A percentile compares a stretch with the other conserved stretches of the same genome.
phyloP scores from a whole-genome alignment of 2,888 invertebrate species.

The Brassicogethes aeneus region DNA sequence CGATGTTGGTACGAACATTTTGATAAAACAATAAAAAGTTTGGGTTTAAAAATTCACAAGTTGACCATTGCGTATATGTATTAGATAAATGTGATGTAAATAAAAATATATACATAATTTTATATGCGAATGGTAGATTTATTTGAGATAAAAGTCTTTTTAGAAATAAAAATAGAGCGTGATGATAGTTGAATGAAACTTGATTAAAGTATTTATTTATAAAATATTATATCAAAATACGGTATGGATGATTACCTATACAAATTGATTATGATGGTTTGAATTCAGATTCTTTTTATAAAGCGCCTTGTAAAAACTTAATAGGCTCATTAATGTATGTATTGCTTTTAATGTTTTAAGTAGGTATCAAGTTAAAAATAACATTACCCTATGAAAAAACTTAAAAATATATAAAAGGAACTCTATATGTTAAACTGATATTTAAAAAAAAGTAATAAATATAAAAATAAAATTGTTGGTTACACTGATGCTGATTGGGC shows the following conservation, averaged over 20 bases:
- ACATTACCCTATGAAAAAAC: constrained; percentile 20
- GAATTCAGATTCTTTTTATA: constrained; percentile 19
- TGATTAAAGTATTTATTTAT: constrained; percentile 15
- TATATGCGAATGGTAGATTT: constrained; percentile 7
- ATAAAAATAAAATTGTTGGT: constrained; percentile 17
- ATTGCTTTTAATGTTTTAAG: constrained; percentile 22
- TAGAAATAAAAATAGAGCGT: constrained; percentile 13
- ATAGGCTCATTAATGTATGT: constrained; percentile 17
- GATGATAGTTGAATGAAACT: constrained; percentile 9
- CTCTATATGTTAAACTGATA: constrained; percentile 20
- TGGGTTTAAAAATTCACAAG: constrained; percentile 3
- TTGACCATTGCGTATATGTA: constrained; percentile 4
- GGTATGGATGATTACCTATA: constrained; percentile 18
- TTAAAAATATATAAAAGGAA: constrained; percentile 25
- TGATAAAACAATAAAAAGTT: constrained; percentile 3
- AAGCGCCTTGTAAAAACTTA: constrained; percentile 18
- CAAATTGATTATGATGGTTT: constrained; percentile 21
- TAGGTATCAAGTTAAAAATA: constrained; percentile 22
- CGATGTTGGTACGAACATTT: constrained; percentile 4
- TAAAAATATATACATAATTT: constrained; percentile 5
- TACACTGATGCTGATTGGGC: constrained; percentile 27
- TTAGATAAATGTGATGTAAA: constrained; percentile 4
- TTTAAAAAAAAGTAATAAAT: constrained; percentile 17
- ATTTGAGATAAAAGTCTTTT: constrained; percentile 5
- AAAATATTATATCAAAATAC: constrained; percentile 21